Percentiles rank a stretch among this genome's conserved stretches.
phyloP scores from a whole-genome alignment of 2,888 invertebrate species.

The Glaucopsyche alexis region DNA sequence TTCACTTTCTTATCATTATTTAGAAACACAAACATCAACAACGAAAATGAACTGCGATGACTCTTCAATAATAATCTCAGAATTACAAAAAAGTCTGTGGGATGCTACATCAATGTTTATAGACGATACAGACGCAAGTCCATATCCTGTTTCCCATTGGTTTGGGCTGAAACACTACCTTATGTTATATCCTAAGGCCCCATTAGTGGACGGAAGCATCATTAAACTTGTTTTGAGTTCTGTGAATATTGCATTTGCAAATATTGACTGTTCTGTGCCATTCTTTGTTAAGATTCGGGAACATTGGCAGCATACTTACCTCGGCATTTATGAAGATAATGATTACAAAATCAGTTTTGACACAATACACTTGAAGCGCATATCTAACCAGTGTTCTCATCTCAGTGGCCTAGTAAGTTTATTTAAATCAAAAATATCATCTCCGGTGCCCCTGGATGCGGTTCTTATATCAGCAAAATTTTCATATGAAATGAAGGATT shows the following conservation, averaged over 20 bases:
- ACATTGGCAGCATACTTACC: constrained; percentile 88
- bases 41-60: constrained; percentile 62
- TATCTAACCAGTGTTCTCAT: constrained; percentile 90
- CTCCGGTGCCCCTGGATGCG: constrained; percentile 80
- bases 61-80: constrained; percentile 76
- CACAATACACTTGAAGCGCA: constrained; percentile 90
- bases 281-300: constrained; percentile 92
- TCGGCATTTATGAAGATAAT: constrained; percentile 89
- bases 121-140: constrained; percentile 66
- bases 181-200: constrained; percentile 83
- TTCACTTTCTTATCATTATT: constrained; percentile 56
- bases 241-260: constrained; percentile 88
- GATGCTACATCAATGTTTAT: constrained; percentile 65
- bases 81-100: constrained; percentile 65
- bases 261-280: constrained; percentile 89
- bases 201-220: constrained; percentile 84
- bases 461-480: constrained; percentile 87
- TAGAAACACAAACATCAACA: constrained; percentile 49
- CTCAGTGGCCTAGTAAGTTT: constrained; percentile 90
- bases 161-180: constrained; percentile 92
- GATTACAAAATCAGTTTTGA: constrained; percentile 91
- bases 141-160: constrained; percentile 83
- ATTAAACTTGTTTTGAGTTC: constrained; percentile 91
- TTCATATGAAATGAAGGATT: constrained; percentile 84
- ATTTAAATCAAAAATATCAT: constrained; percentile 94